Conservation (phyloP, 2,888 invertebrate species). For the Tenthredo notha region DNA sequence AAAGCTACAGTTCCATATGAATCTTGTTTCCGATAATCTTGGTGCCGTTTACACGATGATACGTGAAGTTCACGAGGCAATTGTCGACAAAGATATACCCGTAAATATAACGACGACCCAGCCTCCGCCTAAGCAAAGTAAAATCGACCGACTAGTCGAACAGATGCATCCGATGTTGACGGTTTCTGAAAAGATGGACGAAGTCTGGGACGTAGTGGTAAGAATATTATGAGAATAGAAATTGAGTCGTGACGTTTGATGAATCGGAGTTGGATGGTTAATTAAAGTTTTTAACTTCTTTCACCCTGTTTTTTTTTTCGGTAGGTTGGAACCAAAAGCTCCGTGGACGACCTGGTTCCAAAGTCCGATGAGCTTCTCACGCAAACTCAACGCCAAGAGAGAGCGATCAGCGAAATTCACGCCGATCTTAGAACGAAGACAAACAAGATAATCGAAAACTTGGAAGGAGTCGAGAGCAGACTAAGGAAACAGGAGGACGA, state of each 20-base stretch:
- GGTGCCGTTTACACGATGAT: slow-evolving; percentile 89
- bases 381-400: slow-evolving; percentile 92
- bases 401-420: slow-evolving; percentile 93
- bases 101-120: slow-evolving; percentile 82
- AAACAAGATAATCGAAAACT: slow-evolving; percentile 92
- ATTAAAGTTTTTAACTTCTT: neutral
- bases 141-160: slow-evolving; percentile 89
- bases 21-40: slow-evolving; percentile 90
- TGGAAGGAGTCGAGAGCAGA: slow-evolving; percentile 91
- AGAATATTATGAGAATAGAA: slow-evolving; percentile 59
- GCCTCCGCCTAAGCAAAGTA: slow-evolving; percentile 85
- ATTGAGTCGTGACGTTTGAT: neutral
- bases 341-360: slow-evolving; percentile 91
- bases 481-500: slow-evolving; percentile 92
- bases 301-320: slow-evolving; percentile 1
- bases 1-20: slow-evolving; percentile 92
- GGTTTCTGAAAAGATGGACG: slow-evolving; percentile 94
- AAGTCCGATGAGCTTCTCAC: slow-evolving; percentile 92
- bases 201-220: slow-evolving; percentile 93
- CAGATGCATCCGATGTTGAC: slow-evolving; percentile 92
- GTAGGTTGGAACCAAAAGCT: slow-evolving; percentile 89
- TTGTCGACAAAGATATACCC: slow-evolving; percentile 86
- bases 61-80: slow-evolving; percentile 90
- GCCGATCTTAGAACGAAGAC: slow-evolving; percentile 90
- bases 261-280: neutral